Conservation (phyloP, 2,113 vertebrate species). For the Lanius ludovicianus region DNA sequence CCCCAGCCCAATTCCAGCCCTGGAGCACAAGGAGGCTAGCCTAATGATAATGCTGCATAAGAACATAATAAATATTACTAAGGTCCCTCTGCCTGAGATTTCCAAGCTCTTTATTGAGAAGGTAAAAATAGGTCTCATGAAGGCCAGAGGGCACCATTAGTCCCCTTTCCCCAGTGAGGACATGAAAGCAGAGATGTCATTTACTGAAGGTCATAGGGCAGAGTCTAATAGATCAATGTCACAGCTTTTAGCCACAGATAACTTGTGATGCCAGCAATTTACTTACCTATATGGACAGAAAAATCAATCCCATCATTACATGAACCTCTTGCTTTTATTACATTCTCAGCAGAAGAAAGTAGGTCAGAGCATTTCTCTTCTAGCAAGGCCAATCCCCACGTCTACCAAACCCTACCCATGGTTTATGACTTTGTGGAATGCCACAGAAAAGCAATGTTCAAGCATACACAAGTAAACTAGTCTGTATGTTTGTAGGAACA, state of each 20-base stretch:
- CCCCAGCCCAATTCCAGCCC: background rate
- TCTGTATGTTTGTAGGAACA: background rate
- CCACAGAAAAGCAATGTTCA: background rate
- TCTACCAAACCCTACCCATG: background rate
- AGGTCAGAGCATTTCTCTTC: slow-evolving; percentile 20
- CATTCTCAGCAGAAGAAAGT: slow-evolving; percentile 9
- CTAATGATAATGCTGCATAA: background rate
- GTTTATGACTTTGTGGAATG: background rate
- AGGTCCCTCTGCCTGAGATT: background rate
- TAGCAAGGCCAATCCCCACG: background rate
- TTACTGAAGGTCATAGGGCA: slow-evolving; percentile 36
- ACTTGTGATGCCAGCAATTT: slow-evolving; percentile 59
- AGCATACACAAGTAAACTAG: background rate
- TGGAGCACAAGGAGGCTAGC: background rate
- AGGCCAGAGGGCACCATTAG: slow-evolving; percentile 24
- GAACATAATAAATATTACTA: background rate
- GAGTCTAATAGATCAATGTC: slow-evolving; percentile 46
- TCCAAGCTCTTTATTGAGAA: background rate
- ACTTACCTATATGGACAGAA: slow-evolving; percentile 57
- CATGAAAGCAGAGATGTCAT: background rate
- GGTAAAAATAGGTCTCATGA: background rate
- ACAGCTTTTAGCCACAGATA: slow-evolving; percentile 56
- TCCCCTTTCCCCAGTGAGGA: background rate
- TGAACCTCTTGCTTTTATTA: slow-evolving; percentile 46
- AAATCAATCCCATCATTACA: slow-evolving; percentile 52